Conservation (phyloP, 1,140 invertebrate genomes). For the Cydia pomonella region DNA sequence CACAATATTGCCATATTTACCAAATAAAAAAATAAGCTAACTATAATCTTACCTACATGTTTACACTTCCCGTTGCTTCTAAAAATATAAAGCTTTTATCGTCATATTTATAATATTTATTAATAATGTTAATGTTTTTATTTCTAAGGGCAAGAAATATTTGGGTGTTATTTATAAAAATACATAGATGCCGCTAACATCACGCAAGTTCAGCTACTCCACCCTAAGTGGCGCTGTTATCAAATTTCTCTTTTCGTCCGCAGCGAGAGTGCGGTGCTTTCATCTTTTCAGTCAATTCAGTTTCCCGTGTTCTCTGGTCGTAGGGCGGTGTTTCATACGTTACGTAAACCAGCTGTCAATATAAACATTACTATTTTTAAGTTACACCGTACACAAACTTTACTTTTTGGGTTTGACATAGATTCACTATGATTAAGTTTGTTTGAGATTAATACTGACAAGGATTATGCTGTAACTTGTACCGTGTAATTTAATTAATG, state of each 20-base stretch:
- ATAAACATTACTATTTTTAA: conserved; percentile 57
- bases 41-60: too few species aligned
- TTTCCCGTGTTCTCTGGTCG: conserved; percentile 64
- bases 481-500: conserved; percentile 18
- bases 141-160: too few species aligned
- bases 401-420: not conserved
- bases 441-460: not conserved
- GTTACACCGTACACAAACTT: conserved; percentile 12
- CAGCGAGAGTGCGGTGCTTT: conserved; percentile 6
- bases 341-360: conserved; percentile 70
- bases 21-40: too few species aligned
- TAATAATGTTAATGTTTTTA: too few species aligned
- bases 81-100: too few species aligned
- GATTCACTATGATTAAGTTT: too few species aligned
- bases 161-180: not conserved
- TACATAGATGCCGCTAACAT: conserved; percentile 41
- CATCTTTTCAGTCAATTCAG: conserved; percentile 61
- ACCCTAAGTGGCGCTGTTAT: conserved; percentile 24
- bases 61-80: too few species aligned
- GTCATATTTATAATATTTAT: too few species aligned
- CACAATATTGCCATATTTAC: too few species aligned
- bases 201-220: conserved; percentile 17
- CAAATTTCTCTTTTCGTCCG: not conserved
- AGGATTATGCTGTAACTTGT: not conserved
- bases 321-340: conserved; percentile 68